phyloP scores from a whole-genome alignment of 2,113 vertebrate species.

The Lichenostomus cassidix region DNA sequence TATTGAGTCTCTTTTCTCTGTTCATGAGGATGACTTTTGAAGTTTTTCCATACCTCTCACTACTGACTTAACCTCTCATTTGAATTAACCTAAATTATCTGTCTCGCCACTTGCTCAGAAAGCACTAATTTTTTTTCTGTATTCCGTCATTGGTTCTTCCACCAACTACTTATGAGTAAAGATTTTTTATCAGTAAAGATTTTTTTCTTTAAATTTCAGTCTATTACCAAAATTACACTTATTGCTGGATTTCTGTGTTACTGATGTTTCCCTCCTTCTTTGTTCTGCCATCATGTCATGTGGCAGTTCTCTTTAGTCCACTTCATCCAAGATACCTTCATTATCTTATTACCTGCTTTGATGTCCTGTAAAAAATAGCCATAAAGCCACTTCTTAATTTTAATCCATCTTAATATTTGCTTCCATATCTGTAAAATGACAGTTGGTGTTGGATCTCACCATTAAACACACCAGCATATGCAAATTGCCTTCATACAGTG shows the following conservation, averaged over 20 bases:
- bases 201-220: background rate
- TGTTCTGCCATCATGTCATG: background rate
- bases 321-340: background rate
- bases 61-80: background rate
- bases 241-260: background rate
- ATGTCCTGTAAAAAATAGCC: background rate
- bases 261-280: background rate
- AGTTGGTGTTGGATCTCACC: background rate
- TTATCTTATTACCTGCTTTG: background rate
- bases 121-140: background rate
- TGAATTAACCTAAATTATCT: background rate
- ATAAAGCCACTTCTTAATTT: background rate
- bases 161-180: background rate
- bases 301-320: background rate
- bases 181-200: too few species aligned
- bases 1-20: background rate
- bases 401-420: background rate
- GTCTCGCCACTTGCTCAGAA: background rate
- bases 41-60: background rate
- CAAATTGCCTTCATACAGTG: background rate
- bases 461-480: background rate
- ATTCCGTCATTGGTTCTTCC: background rate
- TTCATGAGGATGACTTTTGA: background rate
- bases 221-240: background rate
- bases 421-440: background rate